Base-by-base conservation (phyloP, 2,888 invertebrate species). In the Ethmia dodecea region DNA sequence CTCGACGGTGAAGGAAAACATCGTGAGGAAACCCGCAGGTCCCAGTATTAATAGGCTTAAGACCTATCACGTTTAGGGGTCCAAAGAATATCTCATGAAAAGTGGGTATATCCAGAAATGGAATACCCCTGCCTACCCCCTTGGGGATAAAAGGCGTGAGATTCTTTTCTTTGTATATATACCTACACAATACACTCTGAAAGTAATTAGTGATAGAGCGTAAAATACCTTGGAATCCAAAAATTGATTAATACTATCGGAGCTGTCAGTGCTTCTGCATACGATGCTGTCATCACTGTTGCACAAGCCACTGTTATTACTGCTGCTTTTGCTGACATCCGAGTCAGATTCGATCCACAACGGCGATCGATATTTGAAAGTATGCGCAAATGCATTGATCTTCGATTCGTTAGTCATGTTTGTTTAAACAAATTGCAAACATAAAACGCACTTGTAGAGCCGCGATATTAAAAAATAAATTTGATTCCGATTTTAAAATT, bases 261-360 rank as follows among this genome's bases (percentile, higher is more conserved):
- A 81, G 37, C 78, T 81, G 32, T 67, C 68, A 1, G 64, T 62
- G 22, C 57, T 59, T n/a, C n/a, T 8, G 27, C 67, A 67, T 2
- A 49, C 68, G 16, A 79, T 55, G 43, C 83, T 83, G 32, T 74
- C 80, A 9, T 73, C 77, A 37, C 80, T 79, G 47, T 64, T 62
- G 42, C 60, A 50, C 1, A 64, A 47, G 0, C 65, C 62, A 32
- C 47, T 49, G 28, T 38, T 48, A n/a, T n/a, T n/a, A 33, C 43
- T 55, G n/a, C 62, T 66, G 37, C 52, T 54, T 31, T 56, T 69
- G 40, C 75, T 77, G 16, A 68, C 44, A 14, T 79, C 83, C 0
- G 86, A 78, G 35, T 86, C 86, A 0, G 86, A 84, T 37, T 86
- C 84, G 14, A 86, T 81, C 87, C 86, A 86, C 16, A 87, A 39